Evolutionary conservation across 2,888 invertebrate species (phyloP), one percentile per base, ranked within the genome.

Genomic region (Temnothorax rugatulus): DNA sequence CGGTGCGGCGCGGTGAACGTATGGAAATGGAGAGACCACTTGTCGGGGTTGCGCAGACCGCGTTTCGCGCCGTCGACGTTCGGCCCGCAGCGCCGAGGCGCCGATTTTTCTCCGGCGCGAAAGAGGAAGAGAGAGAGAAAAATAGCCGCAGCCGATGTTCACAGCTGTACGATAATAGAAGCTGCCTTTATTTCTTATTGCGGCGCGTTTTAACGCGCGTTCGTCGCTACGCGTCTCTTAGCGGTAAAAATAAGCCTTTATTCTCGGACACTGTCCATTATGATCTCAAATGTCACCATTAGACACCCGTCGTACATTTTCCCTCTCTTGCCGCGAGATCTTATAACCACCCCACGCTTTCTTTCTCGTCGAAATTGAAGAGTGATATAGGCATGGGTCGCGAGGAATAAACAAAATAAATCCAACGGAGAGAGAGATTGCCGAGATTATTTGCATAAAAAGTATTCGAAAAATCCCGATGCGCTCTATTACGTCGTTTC

Each of bases 271-370:
- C 85, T 81, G 76, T 91, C 91, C 92, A 92, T 92, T 92, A 92
- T 92, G 91, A 91, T 92, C 92, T 92, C 92, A 88, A 89, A 86
- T 92, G 90, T 91, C 91, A 88, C 92, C 92, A 92, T 92, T 92
- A 92, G 91, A 89, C 85, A 86, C 84, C 79, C 7, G 87, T 84
- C 88, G 75, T 83, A 82, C 25, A 71, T 44, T 87, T 64, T 83
- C 34, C 57, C 75, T 69, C 66, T 83, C 34, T 66, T 81, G 41
- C 71, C 34, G 34, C 52, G 50, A 82, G 44, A 79, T 84, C 81
- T 71, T 66, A n/a, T 52, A 52, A 2, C 41, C 50, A 66, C n/a
- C 38, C 25, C 61, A 68, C 11, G 15, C 34, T 47, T 69, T 44
- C 18, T 34, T 63, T 71, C 75, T 76, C 38, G 15, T 5, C 7